Percentiles rank a stretch among this genome's conserved stretches.
Conservation (phyloP, 2,797 vertebrate species). For the Anguilla megastoma region DNA sequence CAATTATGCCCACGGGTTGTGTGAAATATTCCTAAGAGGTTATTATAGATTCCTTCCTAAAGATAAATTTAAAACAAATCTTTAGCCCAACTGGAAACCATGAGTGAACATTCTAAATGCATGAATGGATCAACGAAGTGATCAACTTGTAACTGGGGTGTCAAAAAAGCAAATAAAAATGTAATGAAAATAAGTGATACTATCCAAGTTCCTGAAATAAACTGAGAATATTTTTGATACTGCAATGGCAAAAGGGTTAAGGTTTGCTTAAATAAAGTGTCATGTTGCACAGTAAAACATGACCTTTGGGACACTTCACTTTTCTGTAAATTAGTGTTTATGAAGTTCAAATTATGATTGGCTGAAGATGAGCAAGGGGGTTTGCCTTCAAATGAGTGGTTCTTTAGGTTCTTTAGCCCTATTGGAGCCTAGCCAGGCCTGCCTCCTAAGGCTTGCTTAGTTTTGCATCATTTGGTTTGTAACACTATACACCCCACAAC, state of each 20-base stretch:
- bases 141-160: too few relatives aligned
- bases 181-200: background rate
- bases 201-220: too few relatives aligned
- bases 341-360: background rate
- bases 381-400: background rate
- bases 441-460: background rate
- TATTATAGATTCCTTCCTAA: background rate
- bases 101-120: background rate
- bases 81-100: background rate
- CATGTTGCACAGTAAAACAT: background rate
- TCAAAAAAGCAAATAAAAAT: too few relatives aligned
- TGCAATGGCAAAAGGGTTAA: background rate
- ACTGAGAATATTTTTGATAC: background rate
- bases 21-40: background rate
- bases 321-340: background rate
- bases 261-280: background rate
- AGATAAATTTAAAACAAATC: background rate
- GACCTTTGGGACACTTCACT: background rate
- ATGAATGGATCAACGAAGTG: background rate
- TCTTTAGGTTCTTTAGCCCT: background rate
- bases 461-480: background rate
- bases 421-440: background rate
- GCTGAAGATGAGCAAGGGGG: background rate
- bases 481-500: background rate
- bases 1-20: background rate